Percentiles rank a stretch among this genome's conserved stretches.
Conservation (phyloP, 2,113 vertebrate species). For the Climacteris rufus region DNA sequence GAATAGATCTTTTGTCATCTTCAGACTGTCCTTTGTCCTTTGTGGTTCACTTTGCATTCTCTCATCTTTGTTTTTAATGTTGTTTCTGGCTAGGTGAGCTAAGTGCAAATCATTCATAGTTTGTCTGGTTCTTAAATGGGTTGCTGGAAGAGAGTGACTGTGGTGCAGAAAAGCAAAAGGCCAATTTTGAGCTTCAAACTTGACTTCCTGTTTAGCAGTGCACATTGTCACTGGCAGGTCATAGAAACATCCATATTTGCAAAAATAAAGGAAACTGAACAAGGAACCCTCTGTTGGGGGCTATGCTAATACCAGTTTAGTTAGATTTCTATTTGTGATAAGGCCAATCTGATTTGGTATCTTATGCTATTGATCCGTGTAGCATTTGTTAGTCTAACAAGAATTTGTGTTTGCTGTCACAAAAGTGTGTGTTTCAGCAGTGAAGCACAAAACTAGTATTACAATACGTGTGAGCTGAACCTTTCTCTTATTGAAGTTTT, state of each 20-base stretch:
- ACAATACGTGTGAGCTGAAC: neutral
- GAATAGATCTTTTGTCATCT: neutral
- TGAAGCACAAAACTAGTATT: neutral
- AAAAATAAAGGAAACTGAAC: neutral
- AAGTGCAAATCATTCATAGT: neutral
- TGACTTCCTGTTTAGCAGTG: neutral
- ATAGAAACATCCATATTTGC: neutral
- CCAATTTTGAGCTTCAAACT: neutral
- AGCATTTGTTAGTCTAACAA: neutral
- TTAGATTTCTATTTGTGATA: neutral
- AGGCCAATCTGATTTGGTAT: neutral
- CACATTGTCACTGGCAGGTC: neutral
- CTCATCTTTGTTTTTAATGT: neutral
- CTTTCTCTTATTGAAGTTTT: neutral
- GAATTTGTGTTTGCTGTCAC: neutral
- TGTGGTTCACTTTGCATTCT: neutral
- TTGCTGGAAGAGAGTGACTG: neutral
- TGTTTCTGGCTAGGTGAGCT: neutral
- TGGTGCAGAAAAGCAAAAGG: neutral
- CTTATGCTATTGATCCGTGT: neutral
- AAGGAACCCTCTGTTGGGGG: neutral
- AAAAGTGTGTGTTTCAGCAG: neutral
- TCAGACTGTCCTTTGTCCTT: neutral
- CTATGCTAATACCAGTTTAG: neutral
- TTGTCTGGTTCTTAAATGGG: neutral